These are phyloP conservation scores for Dreissena rostriformis DNA, from an alignment of 1,140 invertebrate genomes.

Conservation along the genomic window DNA sequence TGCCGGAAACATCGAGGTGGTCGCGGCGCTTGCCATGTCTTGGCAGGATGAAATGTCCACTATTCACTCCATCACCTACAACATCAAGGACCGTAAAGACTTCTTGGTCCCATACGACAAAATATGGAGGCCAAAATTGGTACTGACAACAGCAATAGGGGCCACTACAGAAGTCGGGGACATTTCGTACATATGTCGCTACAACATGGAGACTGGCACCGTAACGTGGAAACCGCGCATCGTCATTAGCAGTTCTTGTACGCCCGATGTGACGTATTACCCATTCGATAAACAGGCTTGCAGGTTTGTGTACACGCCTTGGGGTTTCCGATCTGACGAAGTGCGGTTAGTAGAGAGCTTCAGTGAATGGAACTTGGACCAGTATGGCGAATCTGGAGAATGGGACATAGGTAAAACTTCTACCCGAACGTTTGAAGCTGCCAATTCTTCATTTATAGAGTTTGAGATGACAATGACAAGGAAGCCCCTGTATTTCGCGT, in stretches of 20 bases:
- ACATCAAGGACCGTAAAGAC: conserved; percentile 7
- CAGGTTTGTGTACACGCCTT: conserved; percentile 43
- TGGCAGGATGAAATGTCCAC: conserved; percentile 53
- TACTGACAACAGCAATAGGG: conserved; percentile 46
- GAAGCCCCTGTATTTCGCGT: conserved; percentile 54
- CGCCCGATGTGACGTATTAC: conserved; percentile 51
- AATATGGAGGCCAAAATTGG: conserved; percentile 55
- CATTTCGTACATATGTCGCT: conserved; percentile 25
- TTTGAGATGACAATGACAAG: conserved; percentile 49
- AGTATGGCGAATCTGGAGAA: conserved; percentile 50
- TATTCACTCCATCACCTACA: conserved; percentile 24
- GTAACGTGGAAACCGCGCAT: conserved; percentile 52
- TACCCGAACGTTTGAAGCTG: conserved; percentile 7
- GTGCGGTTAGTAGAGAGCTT: conserved; percentile 18
- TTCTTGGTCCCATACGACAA: conserved; percentile 41
- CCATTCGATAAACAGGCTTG: conserved; percentile 58
- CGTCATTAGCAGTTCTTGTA: conserved; percentile 46
- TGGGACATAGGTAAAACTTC: conserved; percentile 43
- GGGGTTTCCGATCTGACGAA: conserved; percentile 47
- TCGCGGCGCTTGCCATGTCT: conserved; percentile 46
- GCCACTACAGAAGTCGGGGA: conserved; percentile 44
- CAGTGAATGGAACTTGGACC: conserved; percentile 14
- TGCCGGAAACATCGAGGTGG: conserved; percentile 53
- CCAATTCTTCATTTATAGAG: conserved; percentile 23
- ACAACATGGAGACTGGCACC: conserved; percentile 11